Base-by-base conservation (phyloP, 2,888 invertebrate genomes). In the Drosophila parthenogenetica region DNA sequence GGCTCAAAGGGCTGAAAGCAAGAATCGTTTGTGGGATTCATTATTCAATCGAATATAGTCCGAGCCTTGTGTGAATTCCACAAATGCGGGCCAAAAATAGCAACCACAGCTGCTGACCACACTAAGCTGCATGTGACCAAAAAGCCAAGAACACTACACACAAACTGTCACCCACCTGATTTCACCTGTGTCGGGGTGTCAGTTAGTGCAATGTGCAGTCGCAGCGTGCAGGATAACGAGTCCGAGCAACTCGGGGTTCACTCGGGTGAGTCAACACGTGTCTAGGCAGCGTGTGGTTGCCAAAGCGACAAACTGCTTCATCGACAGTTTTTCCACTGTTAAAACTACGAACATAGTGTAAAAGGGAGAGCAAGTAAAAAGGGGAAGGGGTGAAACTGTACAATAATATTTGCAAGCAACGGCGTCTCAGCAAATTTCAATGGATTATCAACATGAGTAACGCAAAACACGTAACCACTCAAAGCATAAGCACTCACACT, bases 151-250 rank as follows among this genome's bases (percentile, higher is more conserved):
- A 65, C 32, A 19, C 37, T 37, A 17, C 13, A 35, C 2, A 11
- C 35, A 35, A 3, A 4, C 13, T 35, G 13, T 35, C 13, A 8
- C 35, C 13, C 13, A 11, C 7, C 29, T 8, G 29, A 3, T 35
- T 4, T 13, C 35, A 35, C 3, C 35, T 35, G 5, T 35, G 35
- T 13, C 13, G 57, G 57, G 49, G 49, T 61, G 60, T 60, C 73
- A 50, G 51, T 43, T 65, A 45, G 17, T 65, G 73, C 86, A 77
- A 81, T 85, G 79, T 87, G 88, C 70, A 71, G 29, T 46, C 32
- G 39, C 60, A 53, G 62, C 65, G 48, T 66, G 63, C 63, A 69
- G 77, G 65, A 72, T 60, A 76, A 73, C 37, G 71, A 69, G 51
- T 60, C 55, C 50, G 22, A 2, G 29, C 8, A 7, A 42, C 5